phyloP scores from a whole-genome alignment of 2,797 vertebrate species.

The Labroides dimidiatus region DNA sequence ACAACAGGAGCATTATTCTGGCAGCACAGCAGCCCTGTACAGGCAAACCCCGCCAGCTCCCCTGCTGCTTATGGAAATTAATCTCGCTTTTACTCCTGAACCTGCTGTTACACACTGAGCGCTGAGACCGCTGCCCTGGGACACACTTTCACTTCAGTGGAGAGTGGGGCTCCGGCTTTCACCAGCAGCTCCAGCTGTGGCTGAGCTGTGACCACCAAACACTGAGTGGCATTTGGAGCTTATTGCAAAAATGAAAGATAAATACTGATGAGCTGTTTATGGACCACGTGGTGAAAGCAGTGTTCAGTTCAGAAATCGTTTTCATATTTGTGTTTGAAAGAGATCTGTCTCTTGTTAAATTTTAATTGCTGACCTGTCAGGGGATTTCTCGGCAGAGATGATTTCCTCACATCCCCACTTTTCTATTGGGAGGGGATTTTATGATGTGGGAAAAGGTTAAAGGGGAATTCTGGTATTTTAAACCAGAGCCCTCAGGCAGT shows the following conservation, averaged over 20 bases:
- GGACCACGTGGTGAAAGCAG: background rate
- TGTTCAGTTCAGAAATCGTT: background rate
- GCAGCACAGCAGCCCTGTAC: conserved; percentile 47
- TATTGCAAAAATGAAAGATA: background rate
- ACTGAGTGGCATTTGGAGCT: background rate
- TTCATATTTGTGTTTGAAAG: background rate
- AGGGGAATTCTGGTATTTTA: background rate
- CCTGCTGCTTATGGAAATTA: conserved; percentile 78
- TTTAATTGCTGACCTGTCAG: background rate
- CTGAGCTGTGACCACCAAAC: conserved; percentile 1
- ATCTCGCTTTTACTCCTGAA: conserved; percentile 63
- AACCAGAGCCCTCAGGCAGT: background rate
- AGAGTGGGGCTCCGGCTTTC: conserved; percentile 10
- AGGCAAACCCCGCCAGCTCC: conserved; percentile 36
- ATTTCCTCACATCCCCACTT: background rate
- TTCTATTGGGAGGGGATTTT: background rate
- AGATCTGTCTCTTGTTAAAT: background rate
- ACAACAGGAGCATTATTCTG: conserved; percentile 70
- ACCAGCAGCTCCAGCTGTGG: conserved; percentile 27
- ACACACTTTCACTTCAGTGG: conserved; percentile 48
- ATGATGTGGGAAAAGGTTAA: background rate
- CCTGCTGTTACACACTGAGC: conserved; percentile 43
- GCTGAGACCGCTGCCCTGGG: conserved; percentile 26
- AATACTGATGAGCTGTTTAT: background rate
- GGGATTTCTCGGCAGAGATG: background rate